Conservation (phyloP, 2,113 vertebrate genomes). For the Micronycteris hirsuta region DNA sequence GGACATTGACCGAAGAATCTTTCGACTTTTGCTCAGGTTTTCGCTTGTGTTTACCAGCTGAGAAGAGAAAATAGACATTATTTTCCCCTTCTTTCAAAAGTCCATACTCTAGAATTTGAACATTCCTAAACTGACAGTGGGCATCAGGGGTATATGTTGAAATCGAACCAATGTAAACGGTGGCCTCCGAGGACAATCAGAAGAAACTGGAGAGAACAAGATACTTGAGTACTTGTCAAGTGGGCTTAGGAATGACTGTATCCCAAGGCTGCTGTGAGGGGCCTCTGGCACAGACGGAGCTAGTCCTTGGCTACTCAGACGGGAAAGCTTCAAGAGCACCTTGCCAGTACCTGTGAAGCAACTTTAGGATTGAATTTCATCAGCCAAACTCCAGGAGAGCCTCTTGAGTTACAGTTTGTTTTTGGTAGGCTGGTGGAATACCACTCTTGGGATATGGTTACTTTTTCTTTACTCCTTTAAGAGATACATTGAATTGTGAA, state of each 20-base stretch:
- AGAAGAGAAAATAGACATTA: slow-evolving; percentile 60
- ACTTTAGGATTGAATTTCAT: slow-evolving; percentile 35
- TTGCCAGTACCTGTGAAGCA: not conserved
- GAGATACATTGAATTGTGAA: not conserved
- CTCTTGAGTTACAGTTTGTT: not conserved
- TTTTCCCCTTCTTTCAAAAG: not conserved
- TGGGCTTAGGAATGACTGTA: not conserved
- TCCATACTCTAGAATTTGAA: slow-evolving; percentile 10
- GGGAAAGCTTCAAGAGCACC: not conserved
- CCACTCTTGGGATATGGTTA: not conserved
- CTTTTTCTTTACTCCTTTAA: not conserved
- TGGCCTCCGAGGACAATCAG: not conserved
- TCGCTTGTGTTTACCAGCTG: slow-evolving; percentile 93
- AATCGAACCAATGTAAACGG: slow-evolving; percentile 14
- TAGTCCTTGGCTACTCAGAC: not conserved
- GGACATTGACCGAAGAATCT: slow-evolving; percentile 93
- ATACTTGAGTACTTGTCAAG: not conserved
- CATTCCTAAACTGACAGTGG: not conserved
- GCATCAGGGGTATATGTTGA: not conserved
- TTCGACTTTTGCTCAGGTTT: slow-evolving; percentile 94
- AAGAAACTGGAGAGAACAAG: slow-evolving; percentile 11
- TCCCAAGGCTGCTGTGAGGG: not conserved
- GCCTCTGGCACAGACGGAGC: not conserved
- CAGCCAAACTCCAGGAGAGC: not conserved
- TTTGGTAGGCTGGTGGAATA: not conserved